Base-by-base conservation (phyloP, 2,113 vertebrate genomes). In the Platanista minor region DNA sequence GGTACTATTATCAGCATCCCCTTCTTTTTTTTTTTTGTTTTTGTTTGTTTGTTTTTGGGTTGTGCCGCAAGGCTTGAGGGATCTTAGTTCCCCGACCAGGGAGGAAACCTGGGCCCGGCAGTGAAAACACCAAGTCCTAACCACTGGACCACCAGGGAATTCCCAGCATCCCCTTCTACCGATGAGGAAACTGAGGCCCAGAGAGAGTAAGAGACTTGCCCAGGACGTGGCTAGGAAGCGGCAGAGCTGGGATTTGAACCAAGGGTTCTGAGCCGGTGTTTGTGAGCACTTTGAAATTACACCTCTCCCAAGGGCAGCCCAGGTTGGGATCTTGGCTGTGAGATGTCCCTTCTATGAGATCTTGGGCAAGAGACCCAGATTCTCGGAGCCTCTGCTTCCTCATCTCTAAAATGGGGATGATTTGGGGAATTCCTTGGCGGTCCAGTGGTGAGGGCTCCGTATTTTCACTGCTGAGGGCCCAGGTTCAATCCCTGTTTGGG, bases 121-220 rank as follows among this genome's bases (percentile, higher is more conserved):
- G 46, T 52, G 31, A 52, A 77, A 77, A 31, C 21, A 6, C 18
- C 21, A 46, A 21, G 74, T 52, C 46, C 74, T 20, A 31, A 52
- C 46, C 31, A 77, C 74, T n/a, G 74, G 74, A 77, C 31, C 31
- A 6, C 46, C 46, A 77, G 46, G 46, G 11, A n/a, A n/a, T 21
- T 46, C 74, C 74, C 6, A 72, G 29, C 41, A 86, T 12, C 15
- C 75, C 75, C 33, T 78, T 36, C 75, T 25, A 31, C 25, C 14
- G 21, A 69, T 29, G 36, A 57, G 80, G 33, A 75, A 54, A 61
- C 83, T 8, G 59, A 94, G 49, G 81, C 93, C 33, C 93, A 46
- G 71, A 59, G 57, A 57, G 8, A 23, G 27, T 17, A 17, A 62
- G 54, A 72, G 23, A n/a, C 27, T 43, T 2, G 31, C 57, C 83